phyloP scores from a whole-genome alignment of 2,797 vertebrate species.

The Phoeniculus purpureus region DNA sequence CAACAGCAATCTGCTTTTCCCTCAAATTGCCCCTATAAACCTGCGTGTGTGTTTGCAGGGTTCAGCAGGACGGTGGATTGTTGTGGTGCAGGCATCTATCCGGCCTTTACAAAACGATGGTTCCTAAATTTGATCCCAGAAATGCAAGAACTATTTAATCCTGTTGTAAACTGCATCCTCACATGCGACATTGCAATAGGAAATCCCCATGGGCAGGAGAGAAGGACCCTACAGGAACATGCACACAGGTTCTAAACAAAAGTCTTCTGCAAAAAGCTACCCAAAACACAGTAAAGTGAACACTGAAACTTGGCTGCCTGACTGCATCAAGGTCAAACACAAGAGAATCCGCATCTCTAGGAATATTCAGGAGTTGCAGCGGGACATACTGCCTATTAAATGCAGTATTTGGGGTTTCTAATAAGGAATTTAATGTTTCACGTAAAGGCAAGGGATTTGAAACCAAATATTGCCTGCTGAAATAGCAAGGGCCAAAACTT shows the following conservation, averaged over 20 bases:
- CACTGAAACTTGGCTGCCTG: background rate
- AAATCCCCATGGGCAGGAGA: background rate
- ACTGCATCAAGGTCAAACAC: background rate
- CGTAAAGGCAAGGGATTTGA: background rate
- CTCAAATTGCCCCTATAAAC: background rate
- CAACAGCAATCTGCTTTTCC: slow-evolving; percentile 18
- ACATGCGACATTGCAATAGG: background rate
- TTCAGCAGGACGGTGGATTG: background rate
- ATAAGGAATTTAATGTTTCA: background rate
- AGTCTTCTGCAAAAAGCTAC: background rate
- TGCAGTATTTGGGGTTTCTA: background rate
- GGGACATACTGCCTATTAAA: background rate
- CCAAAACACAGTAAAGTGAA: background rate
- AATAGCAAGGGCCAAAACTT: slow-evolving; percentile 13
- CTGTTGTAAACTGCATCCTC: background rate
- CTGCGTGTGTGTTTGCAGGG: background rate
- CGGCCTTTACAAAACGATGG: background rate
- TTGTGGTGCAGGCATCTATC: background rate
- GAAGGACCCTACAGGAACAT: background rate
- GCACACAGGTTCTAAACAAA: background rate
- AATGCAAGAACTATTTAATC: background rate
- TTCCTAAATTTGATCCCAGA: background rate
- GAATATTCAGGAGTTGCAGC: background rate
- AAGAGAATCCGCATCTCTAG: background rate
- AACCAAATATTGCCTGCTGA: slow-evolving; percentile 14